Percentiles rank a stretch among this genome's conserved stretches.
These are phyloP conservation scores for Zophobas morio DNA, from an alignment of 1,140 invertebrate genomes.

Conservation along the genomic window DNA sequence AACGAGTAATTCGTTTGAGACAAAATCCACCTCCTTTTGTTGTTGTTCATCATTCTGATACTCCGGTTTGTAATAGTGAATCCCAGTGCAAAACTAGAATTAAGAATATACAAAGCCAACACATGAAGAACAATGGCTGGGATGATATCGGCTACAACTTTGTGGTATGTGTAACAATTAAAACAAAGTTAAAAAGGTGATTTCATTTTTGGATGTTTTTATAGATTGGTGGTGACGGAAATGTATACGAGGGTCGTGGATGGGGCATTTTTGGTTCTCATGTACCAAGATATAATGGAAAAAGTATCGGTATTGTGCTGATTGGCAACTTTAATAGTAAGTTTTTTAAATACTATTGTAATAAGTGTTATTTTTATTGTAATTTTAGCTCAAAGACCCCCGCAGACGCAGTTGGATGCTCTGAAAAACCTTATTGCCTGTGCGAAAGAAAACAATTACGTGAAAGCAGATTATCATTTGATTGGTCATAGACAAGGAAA, in stretches of 20 bases:
- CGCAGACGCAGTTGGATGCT: slow-evolving; percentile 27
- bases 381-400: slow-evolving; percentile 41
- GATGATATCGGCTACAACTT: slow-evolving; percentile 76
- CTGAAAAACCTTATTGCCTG: slow-evolving; percentile 43
- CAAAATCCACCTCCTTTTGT: slow-evolving; percentile 58
- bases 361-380: not conserved
- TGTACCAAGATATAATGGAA: slow-evolving; percentile 75
- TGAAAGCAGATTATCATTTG: slow-evolving; percentile 36
- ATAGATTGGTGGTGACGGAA: slow-evolving; percentile 72
- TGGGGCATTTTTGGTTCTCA: slow-evolving; percentile 80
- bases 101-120: slow-evolving; percentile 71
- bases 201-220: slow-evolving; percentile 40
- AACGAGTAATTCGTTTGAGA: slow-evolving; percentile 24
- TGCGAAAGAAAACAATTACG: slow-evolving; percentile 1
- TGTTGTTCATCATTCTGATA: slow-evolving; percentile 60
- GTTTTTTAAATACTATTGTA: not conserved
- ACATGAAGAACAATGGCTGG: slow-evolving; percentile 72
- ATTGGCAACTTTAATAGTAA: slow-evolving; percentile 67
- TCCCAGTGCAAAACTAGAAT: slow-evolving; percentile 69
- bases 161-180: slow-evolving; percentile 68
- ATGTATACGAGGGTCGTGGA: slow-evolving; percentile 79
- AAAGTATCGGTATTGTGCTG: slow-evolving; percentile 77
- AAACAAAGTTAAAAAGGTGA: not conserved
- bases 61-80: slow-evolving; percentile 61
- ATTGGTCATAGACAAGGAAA: slow-evolving; percentile 46